A percentile compares a stretch with the other conserved stretches of the same genome.
These are phyloP conservation scores for Spisula solida DNA, from an alignment of 2,888 invertebrate species.

Conservation along the genomic window DNA sequence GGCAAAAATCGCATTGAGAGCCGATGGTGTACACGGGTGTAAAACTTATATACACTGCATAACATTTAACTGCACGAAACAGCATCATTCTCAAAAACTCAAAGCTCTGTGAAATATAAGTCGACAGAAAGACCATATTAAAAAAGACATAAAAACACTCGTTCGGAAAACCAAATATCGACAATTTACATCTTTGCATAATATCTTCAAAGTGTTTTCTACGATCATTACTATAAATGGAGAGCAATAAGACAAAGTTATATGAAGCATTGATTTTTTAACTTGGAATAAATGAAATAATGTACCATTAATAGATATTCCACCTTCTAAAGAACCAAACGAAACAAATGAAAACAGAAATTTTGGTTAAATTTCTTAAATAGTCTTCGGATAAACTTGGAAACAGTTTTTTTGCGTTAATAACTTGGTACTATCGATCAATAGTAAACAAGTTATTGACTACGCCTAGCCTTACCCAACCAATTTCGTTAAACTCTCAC, in stretches of 20 bases:
- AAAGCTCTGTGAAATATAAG: neutral
- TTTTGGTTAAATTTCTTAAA: neutral
- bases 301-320: neutral
- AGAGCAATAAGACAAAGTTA: neutral
- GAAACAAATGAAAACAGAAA: neutral
- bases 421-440: neutral
- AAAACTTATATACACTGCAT: too few relatives aligned
- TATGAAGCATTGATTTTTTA: neutral
- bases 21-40: too few relatives aligned
- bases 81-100: neutral
- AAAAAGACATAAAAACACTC: neutral
- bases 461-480: neutral
- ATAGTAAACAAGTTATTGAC: neutral
- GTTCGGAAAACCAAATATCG: neutral
- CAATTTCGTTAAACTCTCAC: neutral
- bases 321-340: neutral
- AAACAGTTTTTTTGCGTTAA: neutral
- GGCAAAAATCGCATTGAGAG: too few relatives aligned
- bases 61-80: too few relatives aligned
- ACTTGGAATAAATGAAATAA: neutral
- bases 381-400: neutral
- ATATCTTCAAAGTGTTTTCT: neutral
- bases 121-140: neutral
- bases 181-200: neutral
- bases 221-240: neutral